Percentiles rank a stretch among this genome's conserved stretches.
These are phyloP conservation scores for Anolis apletophallus DNA, from an alignment of 2,797 vertebrate species.

Conservation along the genomic window DNA sequence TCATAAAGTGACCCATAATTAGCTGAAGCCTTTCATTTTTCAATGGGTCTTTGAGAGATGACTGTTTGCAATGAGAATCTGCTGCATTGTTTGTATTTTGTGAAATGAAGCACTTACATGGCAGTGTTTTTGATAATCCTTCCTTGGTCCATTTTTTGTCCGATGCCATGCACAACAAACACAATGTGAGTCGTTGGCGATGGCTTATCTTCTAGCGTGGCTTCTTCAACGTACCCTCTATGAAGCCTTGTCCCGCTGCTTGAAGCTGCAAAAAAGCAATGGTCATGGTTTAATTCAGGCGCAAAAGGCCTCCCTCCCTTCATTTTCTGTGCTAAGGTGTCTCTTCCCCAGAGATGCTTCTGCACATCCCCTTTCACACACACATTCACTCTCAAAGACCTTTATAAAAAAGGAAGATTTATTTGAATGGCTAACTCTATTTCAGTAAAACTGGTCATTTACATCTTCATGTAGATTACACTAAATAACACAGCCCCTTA, in stretches of 20 bases:
- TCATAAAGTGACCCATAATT: too few relatives aligned
- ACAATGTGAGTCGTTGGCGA: constrained; percentile 95
- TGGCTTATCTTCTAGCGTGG: constrained; percentile 93
- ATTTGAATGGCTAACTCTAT: not conserved
- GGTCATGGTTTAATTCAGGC: constrained; percentile 42
- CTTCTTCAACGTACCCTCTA: constrained; percentile 96
- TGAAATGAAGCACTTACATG: constrained; percentile 88
- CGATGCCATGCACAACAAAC: constrained; percentile 98
- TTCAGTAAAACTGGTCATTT: not conserved
- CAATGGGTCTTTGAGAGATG: too few relatives aligned
- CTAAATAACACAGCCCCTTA: not conserved
- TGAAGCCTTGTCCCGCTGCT: constrained; percentile 97
- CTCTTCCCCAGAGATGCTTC: not conserved
- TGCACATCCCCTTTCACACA: not conserved
- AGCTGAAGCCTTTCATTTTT: too few relatives aligned
- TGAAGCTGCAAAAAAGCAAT: constrained; percentile 83
- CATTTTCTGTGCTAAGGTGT: not conserved
- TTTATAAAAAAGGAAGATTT: not conserved
- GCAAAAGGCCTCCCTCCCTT: not conserved
- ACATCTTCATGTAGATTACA: not conserved
- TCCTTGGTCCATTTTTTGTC: constrained; percentile 99
- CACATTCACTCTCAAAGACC: not conserved
- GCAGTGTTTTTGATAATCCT: constrained; percentile 99
- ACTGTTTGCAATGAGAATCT: too few relatives aligned
- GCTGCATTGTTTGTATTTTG: not conserved